phyloP scores from a whole-genome alignment of 2,113 vertebrate species.

The Hyla sarda region DNA sequence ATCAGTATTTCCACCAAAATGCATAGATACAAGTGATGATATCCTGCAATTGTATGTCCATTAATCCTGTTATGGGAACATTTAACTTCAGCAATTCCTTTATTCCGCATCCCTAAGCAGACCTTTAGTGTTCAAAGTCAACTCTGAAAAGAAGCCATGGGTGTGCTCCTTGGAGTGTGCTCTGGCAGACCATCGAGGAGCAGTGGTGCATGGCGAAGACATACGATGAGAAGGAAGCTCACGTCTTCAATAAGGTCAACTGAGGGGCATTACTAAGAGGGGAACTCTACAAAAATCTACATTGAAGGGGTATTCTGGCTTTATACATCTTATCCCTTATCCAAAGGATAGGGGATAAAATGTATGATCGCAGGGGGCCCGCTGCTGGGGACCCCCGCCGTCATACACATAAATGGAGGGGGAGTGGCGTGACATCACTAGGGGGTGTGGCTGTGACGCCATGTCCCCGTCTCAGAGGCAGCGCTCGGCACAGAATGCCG shows the following conservation, averaged over 20 bases:
- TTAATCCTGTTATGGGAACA: neutral
- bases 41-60: neutral
- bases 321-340: no score
- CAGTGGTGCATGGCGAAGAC: neutral
- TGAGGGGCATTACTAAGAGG: neutral
- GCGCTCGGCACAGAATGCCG: no score
- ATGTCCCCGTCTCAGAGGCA: no score
- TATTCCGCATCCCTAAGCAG: neutral
- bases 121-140: neutral
- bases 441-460: no score
- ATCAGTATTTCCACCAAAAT: no score
- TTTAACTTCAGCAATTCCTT: neutral
- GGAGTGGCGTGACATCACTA: no score
- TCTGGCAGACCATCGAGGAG: neutral
- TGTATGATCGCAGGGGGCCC: no score
- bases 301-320: no score
- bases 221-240: neutral
- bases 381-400: no score
- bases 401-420: no score
- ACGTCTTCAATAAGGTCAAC: neutral
- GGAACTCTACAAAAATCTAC: neutral
- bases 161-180: conserved; percentile 4
- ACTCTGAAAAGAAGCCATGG: neutral
- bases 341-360: no score
- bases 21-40: neutral